Evolutionary conservation across 2,888 invertebrate species (phyloP), one percentile per base, ranked within the genome.

Genomic region (Allolobophora icterica): DNA sequence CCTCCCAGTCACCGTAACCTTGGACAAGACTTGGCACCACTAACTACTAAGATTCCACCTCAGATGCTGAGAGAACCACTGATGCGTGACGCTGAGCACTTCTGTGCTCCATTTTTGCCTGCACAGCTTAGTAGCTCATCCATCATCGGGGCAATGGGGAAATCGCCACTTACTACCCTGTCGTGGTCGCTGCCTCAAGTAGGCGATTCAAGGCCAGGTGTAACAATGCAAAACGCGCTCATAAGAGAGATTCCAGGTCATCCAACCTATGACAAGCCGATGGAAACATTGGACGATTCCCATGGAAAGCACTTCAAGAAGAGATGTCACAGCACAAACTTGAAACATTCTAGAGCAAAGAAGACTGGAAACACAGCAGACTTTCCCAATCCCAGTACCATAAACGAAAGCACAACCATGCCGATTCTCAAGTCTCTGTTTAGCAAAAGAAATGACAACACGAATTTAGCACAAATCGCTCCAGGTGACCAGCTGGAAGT

Each of bases 241-340:
- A 71, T 4, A 17, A 30, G 11, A 71, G 71, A 71, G 71, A 71
- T 30, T 30, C 71, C 71, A 71, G 71, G 8, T n/a, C 71, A n/a
- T 71, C 30, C 71, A n/a, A n/a, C 30, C n/a, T n/a, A 71, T 71
- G 71, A 71, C 30, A 71, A 71, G 71, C 71, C 8, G 71, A 71
- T 71, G 71, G 71, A 71, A 71, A 71, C 71, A n/a, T 0, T n/a
- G n/a, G 71, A 71, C 13, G 71, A 71, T 13, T 71, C 71, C n/a
- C 71, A 71, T 71, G 71, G 71, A 71, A 71, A 71, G 71, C 71
- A 71, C 71, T 71, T 71, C 71, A 71, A 71, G n/a, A 71, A 71
- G 71, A 71, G 71, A 71, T 71, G n/a, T 71, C 71, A 71, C 71
- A 71, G 71, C 71, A 71, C 71, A 8, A 71, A 71, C 71, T n/a